Evolutionary conservation across 2,888 invertebrate genomes (phyloP).

Genomic region (Steinernema scapterisci): DNA sequence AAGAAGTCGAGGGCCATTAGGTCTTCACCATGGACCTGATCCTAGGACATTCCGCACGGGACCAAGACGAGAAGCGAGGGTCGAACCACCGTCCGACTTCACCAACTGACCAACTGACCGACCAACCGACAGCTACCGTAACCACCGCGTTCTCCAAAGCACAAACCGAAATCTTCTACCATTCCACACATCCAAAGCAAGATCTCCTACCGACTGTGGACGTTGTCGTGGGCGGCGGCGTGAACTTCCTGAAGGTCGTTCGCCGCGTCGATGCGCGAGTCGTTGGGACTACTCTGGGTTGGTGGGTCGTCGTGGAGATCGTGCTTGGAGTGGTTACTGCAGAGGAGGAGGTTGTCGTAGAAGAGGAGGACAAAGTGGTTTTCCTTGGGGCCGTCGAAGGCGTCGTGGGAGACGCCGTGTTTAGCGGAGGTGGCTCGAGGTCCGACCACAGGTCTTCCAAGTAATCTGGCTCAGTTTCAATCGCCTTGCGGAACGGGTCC

Average conservation of each 20-base stretch:
- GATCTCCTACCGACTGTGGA: conserved; percentile 7
- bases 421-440: conserved; percentile 28
- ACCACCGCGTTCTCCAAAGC: conserved; percentile 24
- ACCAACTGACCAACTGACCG: neutral
- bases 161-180: conserved; percentile 15
- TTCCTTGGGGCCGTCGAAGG: conserved; percentile 37
- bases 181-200: conserved; percentile 32
- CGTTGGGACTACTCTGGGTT: neutral
- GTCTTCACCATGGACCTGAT: neutral
- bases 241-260: neutral
- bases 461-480: conserved; percentile 35
- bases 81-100: too few species aligned
- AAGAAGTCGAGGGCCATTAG: conserved; percentile 4
- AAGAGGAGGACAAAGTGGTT: conserved; percentile 30
- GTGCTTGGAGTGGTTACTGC: conserved; percentile 36
- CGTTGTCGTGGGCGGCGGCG: conserved; percentile 36
- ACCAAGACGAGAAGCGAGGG: conserved; percentile 14
- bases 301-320: conserved; percentile 37
- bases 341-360: conserved; percentile 34
- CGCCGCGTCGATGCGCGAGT: neutral
- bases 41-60: neutral
- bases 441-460: conserved; percentile 41
- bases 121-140: conserved; percentile 30
- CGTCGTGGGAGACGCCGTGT: conserved; percentile 32
- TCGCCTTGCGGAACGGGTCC: neutral